phyloP scores from a whole-genome alignment of 2,888 invertebrate genomes.

The Campopleginae sp. region DNA sequence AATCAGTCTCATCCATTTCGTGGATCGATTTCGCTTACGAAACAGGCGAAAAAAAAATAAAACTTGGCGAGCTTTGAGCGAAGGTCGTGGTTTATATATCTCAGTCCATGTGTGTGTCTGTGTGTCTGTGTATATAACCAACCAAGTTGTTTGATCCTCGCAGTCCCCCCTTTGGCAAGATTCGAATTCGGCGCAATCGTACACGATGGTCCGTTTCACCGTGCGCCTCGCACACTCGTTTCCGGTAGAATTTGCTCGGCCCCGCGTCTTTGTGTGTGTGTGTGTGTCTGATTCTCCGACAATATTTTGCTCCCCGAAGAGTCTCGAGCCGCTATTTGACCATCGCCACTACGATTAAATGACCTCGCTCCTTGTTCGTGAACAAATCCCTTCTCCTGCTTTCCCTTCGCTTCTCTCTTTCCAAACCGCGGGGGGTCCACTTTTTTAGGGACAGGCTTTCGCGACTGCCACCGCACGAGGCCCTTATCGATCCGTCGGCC shows the following conservation, averaged over 20 bases:
- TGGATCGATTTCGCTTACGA: not conserved
- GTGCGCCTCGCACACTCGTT: slow-evolving; percentile 59
- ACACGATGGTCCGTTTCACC: slow-evolving; percentile 6
- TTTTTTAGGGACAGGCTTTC: slow-evolving; percentile 65
- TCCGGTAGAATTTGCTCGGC: slow-evolving; percentile 47
- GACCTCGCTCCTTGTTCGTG: slow-evolving; percentile 25
- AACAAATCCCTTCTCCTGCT: slow-evolving; percentile 19
- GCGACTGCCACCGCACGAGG: slow-evolving; percentile 64
- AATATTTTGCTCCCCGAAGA: slow-evolving; percentile 59
- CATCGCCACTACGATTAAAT: slow-evolving; percentile 43
- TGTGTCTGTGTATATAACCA: not conserved
- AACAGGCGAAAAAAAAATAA: not conserved
- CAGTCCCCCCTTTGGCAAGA: not conserved
- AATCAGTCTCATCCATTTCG: not conserved
- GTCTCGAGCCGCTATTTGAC: slow-evolving; percentile 53
- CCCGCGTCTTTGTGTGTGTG: not conserved
- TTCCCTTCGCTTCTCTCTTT: slow-evolving; percentile 14
- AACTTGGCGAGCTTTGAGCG: slow-evolving; percentile 1
- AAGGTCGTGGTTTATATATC: slow-evolving; percentile 31
- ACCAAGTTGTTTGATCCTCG: slow-evolving; percentile 27
- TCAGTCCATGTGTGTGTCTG: not conserved
- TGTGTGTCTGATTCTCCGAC: not conserved
- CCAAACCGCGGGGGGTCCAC: slow-evolving; percentile 20
- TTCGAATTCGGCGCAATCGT: slow-evolving; percentile 57
- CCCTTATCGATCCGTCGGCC: slow-evolving; percentile 77